Evolutionary conservation across 2,888 invertebrate species (phyloP).

Genomic region (Parasteatoda lunata): DNA sequence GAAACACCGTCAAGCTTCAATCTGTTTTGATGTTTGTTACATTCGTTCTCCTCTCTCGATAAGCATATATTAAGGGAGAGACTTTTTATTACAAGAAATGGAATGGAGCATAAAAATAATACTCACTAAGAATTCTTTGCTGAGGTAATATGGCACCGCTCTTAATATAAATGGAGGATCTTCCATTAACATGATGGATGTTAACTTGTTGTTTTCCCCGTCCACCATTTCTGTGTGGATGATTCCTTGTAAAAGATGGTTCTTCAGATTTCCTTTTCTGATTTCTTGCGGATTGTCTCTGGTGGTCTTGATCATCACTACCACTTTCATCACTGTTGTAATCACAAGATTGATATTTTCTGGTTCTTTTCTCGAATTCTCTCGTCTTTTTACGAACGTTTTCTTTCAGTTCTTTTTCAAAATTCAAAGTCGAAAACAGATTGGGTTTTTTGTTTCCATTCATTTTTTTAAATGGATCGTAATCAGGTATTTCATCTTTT

Average conservation of each 20-base stretch:
- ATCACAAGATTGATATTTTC: conserved; percentile 33
- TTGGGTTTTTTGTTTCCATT: not conserved
- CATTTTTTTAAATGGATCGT: conserved; percentile 1
- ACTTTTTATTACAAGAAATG: too few species aligned
- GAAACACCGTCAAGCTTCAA: too few species aligned
- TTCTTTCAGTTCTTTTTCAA: conserved; percentile 58
- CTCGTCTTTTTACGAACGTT: conserved; percentile 53
- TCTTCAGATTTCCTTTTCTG: conserved; percentile 32
- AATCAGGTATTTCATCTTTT: conserved; percentile 22
- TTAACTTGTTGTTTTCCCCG: conserved; percentile 36
- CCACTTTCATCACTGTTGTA: conserved; percentile 59
- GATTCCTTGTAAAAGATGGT: conserved; percentile 61
- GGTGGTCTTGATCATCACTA: conserved; percentile 42
- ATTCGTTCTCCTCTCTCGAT: too few species aligned
- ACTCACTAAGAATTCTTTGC: conserved; percentile 49
- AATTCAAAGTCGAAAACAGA: conserved; percentile 32
- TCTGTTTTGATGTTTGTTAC: too few species aligned
- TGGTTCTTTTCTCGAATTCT: conserved; percentile 51
- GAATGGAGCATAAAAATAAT: too few species aligned
- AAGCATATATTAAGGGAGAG: too few species aligned
- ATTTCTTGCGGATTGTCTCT: conserved; percentile 22
- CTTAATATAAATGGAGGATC: conserved; percentile 25
- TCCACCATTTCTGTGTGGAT: conserved; percentile 54
- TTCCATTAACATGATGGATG: conserved; percentile 43
- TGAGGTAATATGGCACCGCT: conserved; percentile 38